Conservation (phyloP, 2,797 vertebrate genomes). For the Poeciliopsis infans region DNA sequence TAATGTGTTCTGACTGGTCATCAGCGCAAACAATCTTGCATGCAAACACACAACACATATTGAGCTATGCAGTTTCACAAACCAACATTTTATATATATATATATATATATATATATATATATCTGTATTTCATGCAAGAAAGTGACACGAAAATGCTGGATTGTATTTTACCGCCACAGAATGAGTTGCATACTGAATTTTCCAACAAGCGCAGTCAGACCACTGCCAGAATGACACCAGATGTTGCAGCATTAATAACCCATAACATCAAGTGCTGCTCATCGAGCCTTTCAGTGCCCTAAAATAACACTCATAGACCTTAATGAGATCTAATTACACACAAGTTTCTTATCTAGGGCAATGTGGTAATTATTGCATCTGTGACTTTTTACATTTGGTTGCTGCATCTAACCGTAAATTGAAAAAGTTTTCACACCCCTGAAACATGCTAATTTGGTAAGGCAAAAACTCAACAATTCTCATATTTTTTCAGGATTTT, state of each 20-base stretch:
- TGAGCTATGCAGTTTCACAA: constrained; percentile 35
- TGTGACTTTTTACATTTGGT: constrained; percentile 80
- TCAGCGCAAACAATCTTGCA: constrained; percentile 74
- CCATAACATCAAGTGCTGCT: constrained; percentile 81
- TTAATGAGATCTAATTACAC: constrained; percentile 80
- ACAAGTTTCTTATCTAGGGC: constrained; percentile 75
- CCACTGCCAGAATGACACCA: constrained; percentile 70
- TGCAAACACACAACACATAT: constrained; percentile 43
- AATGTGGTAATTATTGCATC: constrained; percentile 79
- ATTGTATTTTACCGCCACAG: constrained; percentile 27
- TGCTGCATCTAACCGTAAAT: constrained; percentile 71
- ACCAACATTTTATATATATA: constrained; percentile 27
- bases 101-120: constrained; percentile 11
- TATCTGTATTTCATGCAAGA: constrained; percentile 11
- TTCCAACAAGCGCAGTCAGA: constrained; percentile 33
- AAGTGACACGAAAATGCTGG: constrained; percentile 15
- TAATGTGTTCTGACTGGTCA: constrained; percentile 98
- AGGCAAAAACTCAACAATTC: background rate
- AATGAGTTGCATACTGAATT: constrained; percentile 32
- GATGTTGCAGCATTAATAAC: constrained; percentile 79
- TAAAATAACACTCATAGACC: constrained; percentile 80
- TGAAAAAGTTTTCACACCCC: constrained; percentile 33
- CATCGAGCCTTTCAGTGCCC: constrained; percentile 75
- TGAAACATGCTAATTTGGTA: background rate
- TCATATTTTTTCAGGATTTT: background rate